These are phyloP conservation scores for Anguilla megastoma DNA, from an alignment of 2,797 vertebrate genomes.

Conservation along the genomic window DNA sequence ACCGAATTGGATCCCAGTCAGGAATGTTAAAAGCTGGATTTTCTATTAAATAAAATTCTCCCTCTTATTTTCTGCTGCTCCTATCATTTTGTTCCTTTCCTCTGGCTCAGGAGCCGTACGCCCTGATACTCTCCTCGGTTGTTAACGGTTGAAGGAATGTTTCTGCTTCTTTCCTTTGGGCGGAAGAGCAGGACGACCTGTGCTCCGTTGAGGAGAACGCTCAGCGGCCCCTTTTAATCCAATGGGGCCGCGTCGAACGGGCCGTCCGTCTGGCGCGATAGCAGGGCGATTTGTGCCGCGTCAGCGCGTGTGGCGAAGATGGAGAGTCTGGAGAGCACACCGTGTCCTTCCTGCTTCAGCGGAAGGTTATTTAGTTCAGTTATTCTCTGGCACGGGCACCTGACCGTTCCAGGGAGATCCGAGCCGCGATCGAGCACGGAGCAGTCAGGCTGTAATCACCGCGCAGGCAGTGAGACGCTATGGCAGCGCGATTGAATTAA, in stretches of 20 bases:
- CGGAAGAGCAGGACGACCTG: neutral
- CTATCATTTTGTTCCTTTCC: neutral
- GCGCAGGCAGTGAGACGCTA: neutral
- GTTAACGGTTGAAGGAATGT: neutral
- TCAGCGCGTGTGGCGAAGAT: neutral
- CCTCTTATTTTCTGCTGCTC: neutral
- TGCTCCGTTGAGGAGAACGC: neutral
- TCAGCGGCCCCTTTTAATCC: neutral
- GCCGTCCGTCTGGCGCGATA: neutral
- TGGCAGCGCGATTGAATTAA: neutral
- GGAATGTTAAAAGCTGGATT: neutral
- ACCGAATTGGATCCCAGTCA: conserved; percentile 1
- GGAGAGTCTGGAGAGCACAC: neutral
- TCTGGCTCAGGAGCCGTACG: neutral
- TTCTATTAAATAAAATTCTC: neutral
- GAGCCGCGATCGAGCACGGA: neutral
- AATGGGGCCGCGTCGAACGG: neutral
- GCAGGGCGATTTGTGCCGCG: neutral
- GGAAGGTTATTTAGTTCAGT: neutral
- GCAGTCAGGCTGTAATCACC: neutral
- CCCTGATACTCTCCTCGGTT: neutral
- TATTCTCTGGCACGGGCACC: neutral
- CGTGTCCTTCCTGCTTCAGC: neutral
- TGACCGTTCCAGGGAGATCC: too few relatives aligned
- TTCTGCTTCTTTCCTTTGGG: neutral